phyloP scores from a whole-genome alignment of 1,140 invertebrate species.

The Eurytemora carolleeae region DNA sequence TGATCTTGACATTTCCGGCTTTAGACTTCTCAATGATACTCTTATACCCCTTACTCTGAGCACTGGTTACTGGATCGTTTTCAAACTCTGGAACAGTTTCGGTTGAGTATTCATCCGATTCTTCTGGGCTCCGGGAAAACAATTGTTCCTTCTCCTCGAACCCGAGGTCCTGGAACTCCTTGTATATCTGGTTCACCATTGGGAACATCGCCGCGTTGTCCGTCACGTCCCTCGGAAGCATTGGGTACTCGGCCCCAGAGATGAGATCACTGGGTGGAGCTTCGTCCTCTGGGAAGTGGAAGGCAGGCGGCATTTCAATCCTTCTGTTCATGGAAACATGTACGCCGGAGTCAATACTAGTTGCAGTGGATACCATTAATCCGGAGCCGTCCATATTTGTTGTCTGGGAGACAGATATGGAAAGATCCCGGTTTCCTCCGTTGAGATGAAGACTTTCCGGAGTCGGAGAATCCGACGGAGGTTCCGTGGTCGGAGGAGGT shows the following conservation, averaged over 20 bases:
- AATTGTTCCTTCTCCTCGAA: conserved; percentile 14
- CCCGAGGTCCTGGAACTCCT: conserved; percentile 13
- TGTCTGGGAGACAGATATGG: not conserved
- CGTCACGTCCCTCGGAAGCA: conserved; percentile 14
- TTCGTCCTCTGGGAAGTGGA: conserved; percentile 52
- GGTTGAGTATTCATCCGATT: not conserved
- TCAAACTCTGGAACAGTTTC: not conserved
- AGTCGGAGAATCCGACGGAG: conserved; percentile 11
- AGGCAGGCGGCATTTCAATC: conserved; percentile 59
- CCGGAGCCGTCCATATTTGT: not conserved
- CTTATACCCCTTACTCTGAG: conserved; percentile 21
- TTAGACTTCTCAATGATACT: conserved; percentile 24
- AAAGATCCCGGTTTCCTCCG: not conserved
- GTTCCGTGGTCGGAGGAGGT: not conserved
- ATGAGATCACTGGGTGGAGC: conserved; percentile 36
- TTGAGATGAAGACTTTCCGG: not conserved
- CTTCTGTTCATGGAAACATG: conserved; percentile 45
- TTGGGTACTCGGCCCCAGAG: conserved; percentile 22
- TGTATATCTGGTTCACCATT: conserved; percentile 14
- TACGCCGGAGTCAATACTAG: conserved; percentile 21
- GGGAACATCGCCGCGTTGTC: conserved; percentile 13
- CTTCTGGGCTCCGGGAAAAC: conserved; percentile 3
- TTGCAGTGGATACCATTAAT: not conserved
- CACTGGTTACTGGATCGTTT: not conserved
- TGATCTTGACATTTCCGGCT: conserved; percentile 45